These are phyloP conservation scores for Melanocharis versteri DNA, from an alignment of 2,113 vertebrate genomes.

Conservation along the genomic window DNA sequence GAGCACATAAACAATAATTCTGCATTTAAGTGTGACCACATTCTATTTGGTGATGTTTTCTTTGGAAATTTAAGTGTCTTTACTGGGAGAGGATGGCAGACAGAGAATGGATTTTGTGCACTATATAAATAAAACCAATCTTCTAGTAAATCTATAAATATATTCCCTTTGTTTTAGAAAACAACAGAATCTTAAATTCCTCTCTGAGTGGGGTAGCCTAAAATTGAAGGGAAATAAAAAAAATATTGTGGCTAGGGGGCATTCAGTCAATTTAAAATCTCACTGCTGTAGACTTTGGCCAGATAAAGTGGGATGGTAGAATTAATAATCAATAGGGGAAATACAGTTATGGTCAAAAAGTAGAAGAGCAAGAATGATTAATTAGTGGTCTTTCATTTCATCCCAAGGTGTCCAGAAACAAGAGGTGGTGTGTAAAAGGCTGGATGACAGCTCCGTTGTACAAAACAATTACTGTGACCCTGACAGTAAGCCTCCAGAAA, in stretches of 20 bases:
- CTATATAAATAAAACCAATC: conserved; percentile 32
- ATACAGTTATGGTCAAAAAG: neutral
- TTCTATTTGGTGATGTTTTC: conserved; percentile 32
- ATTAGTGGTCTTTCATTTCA: conserved; percentile 32
- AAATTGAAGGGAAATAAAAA: conserved; percentile 10
- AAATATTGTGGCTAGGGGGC: neutral
- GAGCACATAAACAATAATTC: conserved; percentile 8
- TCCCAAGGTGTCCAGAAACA: conserved; percentile 90
- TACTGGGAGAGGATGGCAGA: neutral
- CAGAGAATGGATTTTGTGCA: conserved; percentile 14
- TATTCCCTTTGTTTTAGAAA: conserved; percentile 42
- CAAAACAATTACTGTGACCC: conserved; percentile 96
- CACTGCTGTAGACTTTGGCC: neutral
- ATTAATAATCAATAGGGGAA: conserved; percentile 7
- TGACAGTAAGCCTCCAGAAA: conserved; percentile 92
- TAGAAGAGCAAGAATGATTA: neutral
- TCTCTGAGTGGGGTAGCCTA: neutral
- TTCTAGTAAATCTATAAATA: conserved; percentile 45
- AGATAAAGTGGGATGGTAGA: neutral
- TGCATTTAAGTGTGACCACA: neutral
- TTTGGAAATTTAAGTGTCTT: neutral
- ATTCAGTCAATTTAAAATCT: neutral
- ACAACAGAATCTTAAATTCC: conserved; percentile 34
- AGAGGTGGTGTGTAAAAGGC: conserved; percentile 91
- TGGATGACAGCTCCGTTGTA: conserved; percentile 92